Conservation (phyloP, 2,113 vertebrate genomes). For the Engystomops pustulosus region DNA sequence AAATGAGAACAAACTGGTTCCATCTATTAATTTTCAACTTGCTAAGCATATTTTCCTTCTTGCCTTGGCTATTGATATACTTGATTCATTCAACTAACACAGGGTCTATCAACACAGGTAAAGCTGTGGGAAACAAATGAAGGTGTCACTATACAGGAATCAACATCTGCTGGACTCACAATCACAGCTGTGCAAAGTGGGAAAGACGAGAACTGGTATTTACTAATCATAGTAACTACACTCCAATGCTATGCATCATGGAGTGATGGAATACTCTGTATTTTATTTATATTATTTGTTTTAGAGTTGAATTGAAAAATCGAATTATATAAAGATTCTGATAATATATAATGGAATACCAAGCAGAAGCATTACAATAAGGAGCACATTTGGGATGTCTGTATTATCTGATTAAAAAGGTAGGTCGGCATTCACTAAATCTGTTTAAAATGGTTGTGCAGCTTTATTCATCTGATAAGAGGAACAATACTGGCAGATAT, state of each 20-base stretch:
- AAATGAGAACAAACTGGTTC: not conserved
- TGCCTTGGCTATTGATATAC: not conserved
- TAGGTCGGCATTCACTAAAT: no score
- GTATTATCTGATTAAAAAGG: no score
- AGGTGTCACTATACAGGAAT: not conserved
- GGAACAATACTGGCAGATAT: no score
- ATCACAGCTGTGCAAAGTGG: not conserved
- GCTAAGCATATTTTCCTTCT: not conserved
- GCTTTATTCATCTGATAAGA: no score
- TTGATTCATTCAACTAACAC: not conserved
- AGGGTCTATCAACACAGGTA: not conserved
- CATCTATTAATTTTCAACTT: not conserved
- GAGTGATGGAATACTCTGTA: not conserved
- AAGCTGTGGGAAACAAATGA: slow-evolving; percentile 7
- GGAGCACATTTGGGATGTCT: no score
- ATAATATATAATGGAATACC: no score
- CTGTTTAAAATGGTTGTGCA: no score
- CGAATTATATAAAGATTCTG: no score
- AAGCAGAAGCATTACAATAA: no score
- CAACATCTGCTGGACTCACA: not conserved
- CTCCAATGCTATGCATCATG: not conserved
- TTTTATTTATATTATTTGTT: not conserved
- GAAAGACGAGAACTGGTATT: not conserved
- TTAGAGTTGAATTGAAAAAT: not conserved
- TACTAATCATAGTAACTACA: not conserved